Evolutionary conservation across 2,797 vertebrate genomes (phyloP), one percentile per base, ranked within the genome.

Genomic region (Phataginus tetradactyla): DNA sequence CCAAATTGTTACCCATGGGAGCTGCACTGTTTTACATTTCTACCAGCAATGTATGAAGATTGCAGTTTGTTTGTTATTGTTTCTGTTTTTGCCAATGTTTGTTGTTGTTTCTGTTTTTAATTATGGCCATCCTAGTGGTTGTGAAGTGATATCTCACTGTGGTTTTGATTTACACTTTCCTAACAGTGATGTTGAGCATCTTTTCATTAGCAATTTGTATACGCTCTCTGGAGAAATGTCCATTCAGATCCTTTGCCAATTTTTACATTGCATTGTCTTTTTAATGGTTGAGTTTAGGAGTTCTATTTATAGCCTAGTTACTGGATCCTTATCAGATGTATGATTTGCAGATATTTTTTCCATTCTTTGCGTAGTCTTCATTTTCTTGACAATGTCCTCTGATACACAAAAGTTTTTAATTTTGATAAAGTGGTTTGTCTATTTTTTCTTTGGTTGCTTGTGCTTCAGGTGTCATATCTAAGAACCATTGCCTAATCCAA

Each of bases 81-180:
- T 72, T 93, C 9, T 80, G 6, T 84, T 91, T 95, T 77, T 69
- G 45, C 45, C 37, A n/a, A 61, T 1, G 3, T 75, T 96, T 86
- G 59, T 81, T 85, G 39, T 79, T 66, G 20, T 90, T 72, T 93
- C 9, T 80, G 6, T 84, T 91, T 95, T 77, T 69, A 0, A 63
- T 86, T 90, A 49, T 39, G 63, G 45, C 18, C 27, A 29, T 90
- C 42, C n/a, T 71, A 57, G 32, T 87, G 49, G 21, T 53, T 80
- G 11, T 95, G 27, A 64, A 61, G 6, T 86, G n/a, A 32, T 71
- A 72, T 27, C 57, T 63, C 42, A 45, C 71, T 74, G 27, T 63
- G 29, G 37, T 91, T 92, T 84, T 88, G 42, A 83, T 88, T 77
- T 89, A 37, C 27, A 39, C 66, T 86, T 91, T 37, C 57, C n/a